Evolutionary conservation across 2,888 invertebrate species (phyloP), one percentile per base, ranked within the genome.

Genomic region (Drosophila koepferae): DNA sequence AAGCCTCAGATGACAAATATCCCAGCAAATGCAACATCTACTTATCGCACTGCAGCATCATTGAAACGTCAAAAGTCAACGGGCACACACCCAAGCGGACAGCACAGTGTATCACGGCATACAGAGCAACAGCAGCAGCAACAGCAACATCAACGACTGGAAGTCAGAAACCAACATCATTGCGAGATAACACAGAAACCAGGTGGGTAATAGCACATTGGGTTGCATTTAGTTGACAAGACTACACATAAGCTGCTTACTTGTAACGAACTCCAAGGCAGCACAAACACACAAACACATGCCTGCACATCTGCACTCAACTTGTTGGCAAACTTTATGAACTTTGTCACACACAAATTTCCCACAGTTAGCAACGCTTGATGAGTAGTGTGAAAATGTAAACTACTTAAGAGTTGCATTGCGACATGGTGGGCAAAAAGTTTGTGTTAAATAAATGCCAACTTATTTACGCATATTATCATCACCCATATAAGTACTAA

Each of bases 51-150:
- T 51, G 85, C 92, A 54, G 59, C 89, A 62, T 82, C 91, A n/a
- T 75, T 90, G 40, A 92, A 89, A 74, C 88, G 91, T 59, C 91
- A 91, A 72, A 91, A 90, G 63, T 90, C 91, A 73, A 80, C 77
- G 20, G 84, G 85, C 80, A 89, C 90, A 64, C 92, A 92, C 61
- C 82, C 91, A 38, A 92, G 91, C 79, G 91, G 92, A 69, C 90
- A 91, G 51, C 72, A 90, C 31, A 74, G 72, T 28, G 73, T 79
- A 18, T 63, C 82, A 53, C 72, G 68, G 36, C 75, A 77, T 49
- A 55, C 64, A 1, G 68, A 68, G 36, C 76, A 73, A 60, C 59
- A 69, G 3, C 63, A 72, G 3, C 63, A 69, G 1, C 63, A 74
- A 2, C 40, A 40, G 34, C 34, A 34, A 10, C 34, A 34, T 8